Conservation (phyloP, 2,888 invertebrate species). For the Melanophora roralis region DNA sequence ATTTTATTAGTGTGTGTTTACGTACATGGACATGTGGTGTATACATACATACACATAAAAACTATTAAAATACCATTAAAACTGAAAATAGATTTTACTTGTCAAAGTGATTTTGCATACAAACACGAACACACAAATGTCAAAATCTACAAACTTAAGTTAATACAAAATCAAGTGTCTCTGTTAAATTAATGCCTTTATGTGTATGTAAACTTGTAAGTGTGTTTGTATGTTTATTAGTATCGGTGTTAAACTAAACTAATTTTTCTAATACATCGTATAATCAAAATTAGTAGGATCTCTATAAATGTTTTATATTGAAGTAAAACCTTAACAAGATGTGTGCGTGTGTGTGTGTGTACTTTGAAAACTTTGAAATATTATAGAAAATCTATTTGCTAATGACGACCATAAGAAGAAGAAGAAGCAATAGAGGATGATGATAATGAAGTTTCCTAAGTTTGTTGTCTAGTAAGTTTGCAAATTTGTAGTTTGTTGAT, state of each 20-base stretch:
- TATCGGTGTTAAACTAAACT: constrained; percentile 27
- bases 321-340: neutral
- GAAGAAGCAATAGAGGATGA: too few species aligned
- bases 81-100: constrained; percentile 49
- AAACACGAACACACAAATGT: neutral
- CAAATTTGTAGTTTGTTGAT: neutral
- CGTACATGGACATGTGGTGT: neutral
- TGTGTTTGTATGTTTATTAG: neutral
- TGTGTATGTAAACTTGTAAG: neutral
- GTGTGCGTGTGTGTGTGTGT: neutral
- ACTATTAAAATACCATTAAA: constrained; percentile 56
- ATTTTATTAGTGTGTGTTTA: neutral
- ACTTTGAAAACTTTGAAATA: neutral
- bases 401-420: neutral
- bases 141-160: neutral
- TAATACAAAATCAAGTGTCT: neutral
- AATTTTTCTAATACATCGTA: constrained; percentile 44
- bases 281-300: constrained; percentile 48
- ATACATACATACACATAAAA: constrained; percentile 5
- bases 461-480: constrained; percentile 15
- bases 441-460: constrained; percentile 30
- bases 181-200: neutral
- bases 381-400: neutral
- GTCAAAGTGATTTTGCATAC: constrained; percentile 8
- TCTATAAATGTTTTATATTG: neutral